Evolutionary conservation across 2,113 vertebrate genomes (phyloP), one percentile per base, ranked within the genome.

Genomic region (Tyrannus savana): DNA sequence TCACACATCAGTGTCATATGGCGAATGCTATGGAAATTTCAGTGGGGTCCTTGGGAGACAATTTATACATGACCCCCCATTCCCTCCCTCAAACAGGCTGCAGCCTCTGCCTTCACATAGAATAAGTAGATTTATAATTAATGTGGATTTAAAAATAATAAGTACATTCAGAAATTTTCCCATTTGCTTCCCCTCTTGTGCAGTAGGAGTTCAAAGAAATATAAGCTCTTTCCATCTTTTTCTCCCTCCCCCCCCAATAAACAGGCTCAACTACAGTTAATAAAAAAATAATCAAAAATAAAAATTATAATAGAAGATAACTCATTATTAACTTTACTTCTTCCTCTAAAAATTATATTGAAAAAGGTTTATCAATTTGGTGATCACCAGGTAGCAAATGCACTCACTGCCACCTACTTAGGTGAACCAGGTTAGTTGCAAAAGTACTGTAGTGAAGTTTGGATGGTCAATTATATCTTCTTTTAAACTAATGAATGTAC

Each of bases 1-100:
- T 99, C 98, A 99, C 99, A 99, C 98, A 98, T 98, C 98, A 98
- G 98, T 99, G 99, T 99, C 99, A 99, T 99, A 98, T 97, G 98
- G 98, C 93, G 98, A 97, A 98, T 82, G 97, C 97, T 98, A 98
- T 98, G 98, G 98, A 98, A 98, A 98, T 98, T 98, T 98, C 97
- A 97, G 97, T 95, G 92, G 96, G 97, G 96, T 98, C 97, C 97
- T 98, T 98, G 97, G 97, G 97, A 98, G 97, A 94, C 98, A 97
- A 98, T 98, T 98, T 98, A 98, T 97, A 98, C 95, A 93, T 55
- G 96, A 96, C 97, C 97, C 91, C 69, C 84, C 90, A 73, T 81
- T 91, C 78, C 74, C 64, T 62, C 86, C 93, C 88, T 87, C 95
- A 94, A 6, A n/a, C 53, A 93, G 55, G 72, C 87, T 95, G 77